Percentiles rank a stretch among this genome's conserved stretches.
These are phyloP conservation scores for Scolanthus callimorphus DNA, from an alignment of 92 coral and sea anemone species.

Conservation along the genomic window DNA sequence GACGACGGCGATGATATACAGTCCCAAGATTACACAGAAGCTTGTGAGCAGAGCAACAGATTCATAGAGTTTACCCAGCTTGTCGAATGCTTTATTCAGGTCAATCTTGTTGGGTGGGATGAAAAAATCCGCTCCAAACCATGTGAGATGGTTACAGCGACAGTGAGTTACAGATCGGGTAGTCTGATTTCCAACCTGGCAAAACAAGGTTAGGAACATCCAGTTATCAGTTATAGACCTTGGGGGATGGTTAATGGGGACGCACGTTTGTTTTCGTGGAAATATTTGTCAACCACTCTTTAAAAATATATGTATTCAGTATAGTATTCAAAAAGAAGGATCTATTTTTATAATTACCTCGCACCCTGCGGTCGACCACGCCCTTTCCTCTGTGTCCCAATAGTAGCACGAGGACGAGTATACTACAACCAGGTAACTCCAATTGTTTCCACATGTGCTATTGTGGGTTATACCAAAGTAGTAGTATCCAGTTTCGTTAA, in stretches of 20 bases:
- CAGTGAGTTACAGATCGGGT: slow-evolving; percentile 59
- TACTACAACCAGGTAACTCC: slow-evolving; percentile 68
- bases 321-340: neutral
- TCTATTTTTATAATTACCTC: slow-evolving; percentile 29
- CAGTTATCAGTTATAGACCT: too few species aligned
- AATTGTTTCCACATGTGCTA: too few species aligned
- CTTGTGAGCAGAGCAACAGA: slow-evolving; percentile 85
- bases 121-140: slow-evolving; percentile 92
- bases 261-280: too few species aligned
- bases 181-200: slow-evolving; percentile 70
- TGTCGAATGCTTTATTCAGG: slow-evolving; percentile 28
- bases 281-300: too few species aligned
- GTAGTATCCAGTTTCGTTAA: slow-evolving; percentile 56
- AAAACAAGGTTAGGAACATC: too few species aligned
- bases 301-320: too few species aligned
- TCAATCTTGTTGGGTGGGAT: slow-evolving; percentile 85
- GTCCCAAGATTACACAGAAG: slow-evolving; percentile 54
- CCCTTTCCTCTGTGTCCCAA: slow-evolving; percentile 39
- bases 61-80: slow-evolving; percentile 38
- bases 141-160: slow-evolving; percentile 84
- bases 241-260: too few species aligned
- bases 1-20: slow-evolving; percentile 68
- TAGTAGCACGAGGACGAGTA: slow-evolving; percentile 73
- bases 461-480: slow-evolving; percentile 67
- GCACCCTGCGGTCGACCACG: slow-evolving; percentile 79